These are phyloP conservation scores for Ceyx cyanopectus DNA, from an alignment of 2,113 vertebrate genomes.

Conservation along the genomic window DNA sequence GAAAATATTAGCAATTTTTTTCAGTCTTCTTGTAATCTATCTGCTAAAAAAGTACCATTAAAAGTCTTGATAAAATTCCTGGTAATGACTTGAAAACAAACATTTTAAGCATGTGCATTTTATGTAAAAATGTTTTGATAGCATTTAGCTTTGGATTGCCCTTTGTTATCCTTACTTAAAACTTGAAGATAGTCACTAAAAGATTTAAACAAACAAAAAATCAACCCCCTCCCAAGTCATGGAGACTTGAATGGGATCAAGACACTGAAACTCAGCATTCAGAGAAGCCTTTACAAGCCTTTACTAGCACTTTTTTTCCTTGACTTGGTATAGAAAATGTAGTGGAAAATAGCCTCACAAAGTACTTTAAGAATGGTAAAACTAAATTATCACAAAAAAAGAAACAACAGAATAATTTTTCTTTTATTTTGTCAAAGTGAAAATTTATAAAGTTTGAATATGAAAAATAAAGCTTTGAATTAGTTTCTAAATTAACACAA, in stretches of 20 bases:
- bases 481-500: too few relatives aligned
- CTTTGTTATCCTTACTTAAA: background rate
- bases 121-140: background rate
- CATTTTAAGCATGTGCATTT: background rate
- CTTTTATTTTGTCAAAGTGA: too few relatives aligned
- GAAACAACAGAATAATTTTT: background rate
- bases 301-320: background rate
- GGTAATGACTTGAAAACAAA: background rate
- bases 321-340: background rate
- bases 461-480: too few relatives aligned
- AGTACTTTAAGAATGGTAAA: background rate
- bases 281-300: background rate
- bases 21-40: background rate
- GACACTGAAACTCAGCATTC: background rate
- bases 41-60: background rate
- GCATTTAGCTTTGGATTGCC: background rate
- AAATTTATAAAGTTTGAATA: too few relatives aligned
- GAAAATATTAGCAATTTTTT: background rate
- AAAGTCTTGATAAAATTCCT: background rate
- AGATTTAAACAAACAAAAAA: background rate
- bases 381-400: background rate
- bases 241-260: background rate
- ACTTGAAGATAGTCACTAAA: background rate
- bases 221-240: accelerated
- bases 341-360: background rate